Conservation (phyloP, 2,113 vertebrate genomes). For the Neolamprologus modestus region DNA sequence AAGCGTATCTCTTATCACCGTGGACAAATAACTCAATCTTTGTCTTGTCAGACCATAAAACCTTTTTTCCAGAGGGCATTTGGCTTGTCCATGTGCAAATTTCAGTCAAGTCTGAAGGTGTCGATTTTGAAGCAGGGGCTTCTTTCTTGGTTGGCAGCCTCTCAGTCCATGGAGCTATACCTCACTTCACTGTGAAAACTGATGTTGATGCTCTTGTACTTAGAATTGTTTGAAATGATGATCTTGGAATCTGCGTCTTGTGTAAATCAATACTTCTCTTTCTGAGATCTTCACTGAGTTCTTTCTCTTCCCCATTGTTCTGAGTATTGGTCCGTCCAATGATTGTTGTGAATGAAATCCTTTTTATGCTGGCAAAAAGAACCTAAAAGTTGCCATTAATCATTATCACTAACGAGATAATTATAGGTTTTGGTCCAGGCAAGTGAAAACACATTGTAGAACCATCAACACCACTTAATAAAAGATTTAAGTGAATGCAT, state of each 20-base stretch:
- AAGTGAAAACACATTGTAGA: background rate
- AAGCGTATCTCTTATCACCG: background rate
- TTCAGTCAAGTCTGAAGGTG: background rate
- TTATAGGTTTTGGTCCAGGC: background rate
- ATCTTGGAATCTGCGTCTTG: background rate
- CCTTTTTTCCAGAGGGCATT: background rate
- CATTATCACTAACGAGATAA: background rate
- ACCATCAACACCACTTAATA: background rate
- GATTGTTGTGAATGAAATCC: background rate
- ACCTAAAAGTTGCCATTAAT: background rate
- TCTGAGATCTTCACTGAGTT: background rate
- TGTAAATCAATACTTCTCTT: background rate
- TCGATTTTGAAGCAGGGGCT: background rate
- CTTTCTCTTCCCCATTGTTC: background rate
- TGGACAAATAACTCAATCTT: background rate
- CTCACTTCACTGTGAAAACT: background rate
- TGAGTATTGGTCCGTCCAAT: background rate
- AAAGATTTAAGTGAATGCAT: background rate
- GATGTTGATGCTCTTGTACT: accelerated
- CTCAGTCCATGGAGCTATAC: background rate
- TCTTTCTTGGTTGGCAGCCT: background rate
- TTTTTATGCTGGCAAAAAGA: background rate
- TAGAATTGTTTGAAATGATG: background rate
- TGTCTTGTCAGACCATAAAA: background rate
- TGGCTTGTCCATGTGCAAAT: background rate